Base-by-base conservation (phyloP, 1,140 invertebrate genomes). In the Drosophila persimilis region DNA sequence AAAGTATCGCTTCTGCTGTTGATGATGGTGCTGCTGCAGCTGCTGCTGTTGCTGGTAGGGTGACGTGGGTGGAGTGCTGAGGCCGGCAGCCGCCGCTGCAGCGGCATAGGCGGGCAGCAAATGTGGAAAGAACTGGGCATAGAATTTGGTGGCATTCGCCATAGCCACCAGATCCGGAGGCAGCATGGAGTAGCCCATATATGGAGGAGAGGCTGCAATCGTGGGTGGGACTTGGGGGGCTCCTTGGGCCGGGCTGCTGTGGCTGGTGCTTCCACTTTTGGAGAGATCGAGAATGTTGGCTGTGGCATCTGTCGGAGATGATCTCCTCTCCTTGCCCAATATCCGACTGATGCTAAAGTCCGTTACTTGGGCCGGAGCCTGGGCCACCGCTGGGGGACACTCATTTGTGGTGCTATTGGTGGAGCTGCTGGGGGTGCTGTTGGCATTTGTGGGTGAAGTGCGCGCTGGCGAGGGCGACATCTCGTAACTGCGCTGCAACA, bases 291-390 rank as follows among this genome's bases (percentile, higher is more conserved):
- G 54, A 13, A 90, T 90, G 9, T 77, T 86, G 9, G 67, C 41
- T 2, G 50, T 31, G 6, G 59, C 17, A 39, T 39, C 66, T 6
- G 70, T 29, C 15, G 35, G 22, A 8, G 52, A 11, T 6, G 52
- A 11, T 8, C 66, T 53, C 2, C 53, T 70, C 51, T 85, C 81
- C 69, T 89, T 83, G 15, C 73, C 86, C 46, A 91, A 41, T 58
- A 91, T 91, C 50, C 86, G 70, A 52, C 80, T 81, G 5, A 91
- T 91, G 50, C 90, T 91, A 39, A 91, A 91, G 65, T 91, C 90
- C 3, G 90, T 91, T 7, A 89, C 66, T 41, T 89, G 80, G 2
- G 31, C 35, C 6, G 75, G 73, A 4, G 70, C 65, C 46, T 50
- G 46, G 0, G 56, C 69, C 9, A 53, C 13, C 8, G 35, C 54